Evolutionary conservation across 2,888 invertebrate species (phyloP).

Genomic region (Ypsolopha scabrella): DNA sequence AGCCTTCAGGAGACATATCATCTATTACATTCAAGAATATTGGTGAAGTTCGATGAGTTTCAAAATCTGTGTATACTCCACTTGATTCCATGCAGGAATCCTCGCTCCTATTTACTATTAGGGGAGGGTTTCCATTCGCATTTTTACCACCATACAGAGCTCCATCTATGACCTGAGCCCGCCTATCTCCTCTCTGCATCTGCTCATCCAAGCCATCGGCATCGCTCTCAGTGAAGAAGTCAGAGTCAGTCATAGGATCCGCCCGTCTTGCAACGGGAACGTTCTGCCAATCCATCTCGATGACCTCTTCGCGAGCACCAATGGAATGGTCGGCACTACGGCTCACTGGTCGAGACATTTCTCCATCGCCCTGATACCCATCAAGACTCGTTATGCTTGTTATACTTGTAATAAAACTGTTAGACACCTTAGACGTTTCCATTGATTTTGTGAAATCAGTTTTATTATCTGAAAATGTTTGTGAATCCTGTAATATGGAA

Average conservation of each 20-base stretch:
- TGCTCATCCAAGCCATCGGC: slow-evolving; percentile 86
- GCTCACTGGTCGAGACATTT: slow-evolving; percentile 89
- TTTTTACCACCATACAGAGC: slow-evolving; percentile 85
- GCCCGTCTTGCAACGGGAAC: slow-evolving; percentile 76
- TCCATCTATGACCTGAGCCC: slow-evolving; percentile 89
- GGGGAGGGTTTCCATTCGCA: slow-evolving; percentile 65
- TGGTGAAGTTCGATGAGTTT: slow-evolving; percentile 71
- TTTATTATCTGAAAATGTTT: slow-evolving; percentile 69
- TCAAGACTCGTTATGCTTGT: slow-evolving; percentile 94
- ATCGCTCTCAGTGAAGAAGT: slow-evolving; percentile 92
- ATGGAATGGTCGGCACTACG: slow-evolving; percentile 82
- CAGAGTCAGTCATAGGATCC: slow-evolving; percentile 92
- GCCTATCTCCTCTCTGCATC: slow-evolving; percentile 77
- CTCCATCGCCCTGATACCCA: slow-evolving; percentile 93
- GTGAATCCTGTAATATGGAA: slow-evolving; percentile 64
- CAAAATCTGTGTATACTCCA: slow-evolving; percentile 89
- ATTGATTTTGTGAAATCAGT: slow-evolving; percentile 72
- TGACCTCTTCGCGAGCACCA: slow-evolving; percentile 61
- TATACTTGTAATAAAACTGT: slow-evolving; percentile 86
- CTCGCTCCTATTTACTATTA: slow-evolving; percentile 72
- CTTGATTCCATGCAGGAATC: slow-evolving; percentile 91
- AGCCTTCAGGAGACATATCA: slow-evolving; percentile 76
- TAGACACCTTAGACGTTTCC: slow-evolving; percentile 75
- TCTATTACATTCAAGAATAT: slow-evolving; percentile 72
- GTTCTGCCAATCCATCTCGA: slow-evolving; percentile 70